Evolutionary conservation across 2,888 invertebrate species (phyloP).

Genomic region (Eupithecia abbreviata): DNA sequence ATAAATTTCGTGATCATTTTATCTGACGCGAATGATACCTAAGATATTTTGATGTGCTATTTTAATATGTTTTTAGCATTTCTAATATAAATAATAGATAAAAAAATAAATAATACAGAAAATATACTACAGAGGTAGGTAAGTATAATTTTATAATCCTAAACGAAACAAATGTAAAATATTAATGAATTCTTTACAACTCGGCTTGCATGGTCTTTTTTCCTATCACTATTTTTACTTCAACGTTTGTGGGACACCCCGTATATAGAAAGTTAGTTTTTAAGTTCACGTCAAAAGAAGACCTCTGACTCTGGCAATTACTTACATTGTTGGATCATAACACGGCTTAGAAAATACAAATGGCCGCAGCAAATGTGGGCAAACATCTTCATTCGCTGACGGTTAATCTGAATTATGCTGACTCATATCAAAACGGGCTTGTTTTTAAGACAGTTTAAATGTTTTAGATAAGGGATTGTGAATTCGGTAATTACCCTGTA

Average conservation of each 20-base stretch:
- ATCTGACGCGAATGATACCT: no score
- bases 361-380: slow-evolving; percentile 37
- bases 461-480: background rate
- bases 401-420: slow-evolving; percentile 44
- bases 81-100: no score
- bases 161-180: no score
- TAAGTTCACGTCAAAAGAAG: slow-evolving; percentile 37
- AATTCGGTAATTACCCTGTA: background rate
- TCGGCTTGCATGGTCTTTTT: background rate
- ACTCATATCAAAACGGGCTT: slow-evolving; percentile 36
- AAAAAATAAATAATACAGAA: no score
- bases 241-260: background rate
- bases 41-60: no score
- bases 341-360: slow-evolving; percentile 51
- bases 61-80: no score
- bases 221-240: background rate
- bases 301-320: slow-evolving; percentile 70
- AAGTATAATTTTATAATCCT: no score
- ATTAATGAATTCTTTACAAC: background rate
- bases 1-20: no score
- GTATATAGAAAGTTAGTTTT: slow-evolving; percentile 48
- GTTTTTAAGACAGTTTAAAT: background rate
- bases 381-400: slow-evolving; percentile 54
- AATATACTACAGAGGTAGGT: no score
- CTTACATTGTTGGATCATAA: slow-evolving; percentile 58